These are phyloP conservation scores for Adineta ricciae DNA, from an alignment of 2,888 invertebrate species.

Conservation along the genomic window DNA sequence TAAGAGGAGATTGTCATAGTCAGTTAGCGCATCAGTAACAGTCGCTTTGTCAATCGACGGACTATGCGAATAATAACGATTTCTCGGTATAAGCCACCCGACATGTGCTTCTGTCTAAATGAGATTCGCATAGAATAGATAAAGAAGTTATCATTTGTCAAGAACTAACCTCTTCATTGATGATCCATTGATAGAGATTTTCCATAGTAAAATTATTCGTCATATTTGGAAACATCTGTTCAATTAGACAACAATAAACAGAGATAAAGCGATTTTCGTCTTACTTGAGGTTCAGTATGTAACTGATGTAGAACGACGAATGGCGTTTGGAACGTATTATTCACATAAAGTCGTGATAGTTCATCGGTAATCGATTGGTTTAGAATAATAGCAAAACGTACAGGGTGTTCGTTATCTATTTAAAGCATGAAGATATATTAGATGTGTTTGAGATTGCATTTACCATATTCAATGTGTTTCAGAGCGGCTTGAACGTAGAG, in stretches of 20 bases:
- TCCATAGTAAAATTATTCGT: background rate
- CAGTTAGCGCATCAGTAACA: background rate
- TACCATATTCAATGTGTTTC: slow-evolving; percentile 6
- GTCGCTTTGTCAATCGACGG: background rate
- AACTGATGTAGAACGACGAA: background rate
- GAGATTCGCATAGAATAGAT: too few relatives aligned
- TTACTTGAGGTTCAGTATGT: background rate
- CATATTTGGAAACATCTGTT: background rate
- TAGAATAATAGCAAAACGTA: background rate
- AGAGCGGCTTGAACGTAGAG: background rate
- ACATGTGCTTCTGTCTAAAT: background rate
- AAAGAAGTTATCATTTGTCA: too few relatives aligned
- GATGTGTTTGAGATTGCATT: too few relatives aligned
- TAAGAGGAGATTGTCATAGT: background rate
- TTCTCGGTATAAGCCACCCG: background rate
- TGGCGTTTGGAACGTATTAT: background rate
- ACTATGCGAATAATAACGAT: background rate
- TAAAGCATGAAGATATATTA: background rate
- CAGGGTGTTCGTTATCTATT: background rate
- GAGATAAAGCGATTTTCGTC: too few relatives aligned
- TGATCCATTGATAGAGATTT: background rate
- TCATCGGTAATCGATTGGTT: background rate
- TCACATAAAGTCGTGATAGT: background rate
- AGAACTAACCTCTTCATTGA: background rate
- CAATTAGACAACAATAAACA: too few relatives aligned